A percentile compares a stretch with the other conserved stretches of the same genome.
phyloP scores from a whole-genome alignment of 2,797 vertebrate species.

The Antennarius maculatus region DNA sequence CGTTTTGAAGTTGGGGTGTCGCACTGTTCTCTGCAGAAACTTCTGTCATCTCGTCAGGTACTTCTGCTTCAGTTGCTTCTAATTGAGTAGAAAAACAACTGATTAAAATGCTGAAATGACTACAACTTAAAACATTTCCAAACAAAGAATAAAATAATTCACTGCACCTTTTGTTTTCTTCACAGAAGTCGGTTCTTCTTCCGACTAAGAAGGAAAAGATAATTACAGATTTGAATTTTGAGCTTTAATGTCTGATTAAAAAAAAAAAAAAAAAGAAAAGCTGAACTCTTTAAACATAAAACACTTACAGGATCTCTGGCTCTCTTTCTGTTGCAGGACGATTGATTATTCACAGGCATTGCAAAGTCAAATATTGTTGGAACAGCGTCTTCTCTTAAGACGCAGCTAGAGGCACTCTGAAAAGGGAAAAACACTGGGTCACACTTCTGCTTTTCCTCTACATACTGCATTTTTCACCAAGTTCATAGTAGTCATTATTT shows the following conservation, averaged over 20 bases:
- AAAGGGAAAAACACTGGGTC: conserved; percentile 43
- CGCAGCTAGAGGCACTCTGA: conserved; percentile 87
- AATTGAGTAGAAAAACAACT: conserved; percentile 14
- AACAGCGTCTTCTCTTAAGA: conserved; percentile 91
- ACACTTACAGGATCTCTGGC: conserved; percentile 89
- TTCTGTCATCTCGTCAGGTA: conserved; percentile 42
- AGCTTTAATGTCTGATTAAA: conserved; percentile 2
- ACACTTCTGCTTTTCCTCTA: background rate
- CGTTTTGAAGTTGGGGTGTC: conserved; percentile 43
- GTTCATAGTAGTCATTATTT: background rate
- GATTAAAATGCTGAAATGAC: conserved; percentile 12
- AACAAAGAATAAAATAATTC: background rate
- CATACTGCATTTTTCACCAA: background rate
- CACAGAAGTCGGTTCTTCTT: conserved; percentile 69
- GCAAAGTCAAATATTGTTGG: conserved; percentile 95
- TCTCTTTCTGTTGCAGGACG: conserved; percentile 89
- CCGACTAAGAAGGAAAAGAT: conserved; percentile 60
- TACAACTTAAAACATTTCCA: background rate
- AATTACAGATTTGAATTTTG: conserved; percentile 9
- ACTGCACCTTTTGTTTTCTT: conserved; percentile 83
- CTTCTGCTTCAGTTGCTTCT: conserved; percentile 58
- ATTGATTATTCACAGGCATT: conserved; percentile 87
- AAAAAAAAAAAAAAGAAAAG: background rate
- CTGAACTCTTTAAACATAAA: background rate
- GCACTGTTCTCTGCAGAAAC: conserved; percentile 55